Evolutionary conservation across 1,140 invertebrate genomes (phyloP), one percentile per base, ranked within the genome.

Genomic region (Nymphalis io): DNA sequence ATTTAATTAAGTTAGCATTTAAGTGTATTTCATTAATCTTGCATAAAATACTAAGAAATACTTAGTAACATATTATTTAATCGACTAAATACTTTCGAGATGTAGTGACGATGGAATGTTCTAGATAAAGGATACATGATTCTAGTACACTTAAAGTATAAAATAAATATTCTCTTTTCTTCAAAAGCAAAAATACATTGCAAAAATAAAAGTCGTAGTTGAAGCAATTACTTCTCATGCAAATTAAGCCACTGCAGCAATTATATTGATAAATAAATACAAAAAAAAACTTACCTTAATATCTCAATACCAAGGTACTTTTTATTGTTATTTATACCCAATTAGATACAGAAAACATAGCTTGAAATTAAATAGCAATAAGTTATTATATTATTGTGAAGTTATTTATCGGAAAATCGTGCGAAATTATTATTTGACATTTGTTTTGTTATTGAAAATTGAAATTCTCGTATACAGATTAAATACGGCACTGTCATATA

Each of bases 381-480:
- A 27, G 13, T 27, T 11, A 27, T 1, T 11, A 53, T 2, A 55
- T 27, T 27, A 55, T 23, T 15, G 15, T 55, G 2, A 15, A 23
- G 13, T 55, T 55, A 51, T 51, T 21, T 10, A 21, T 55, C 51
- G 23, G 23, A 55, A 55, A 27, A 27, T 55, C 20, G 11, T 63
- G 60, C 33, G 38, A 63, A 63, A 63, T 51, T 48, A 48, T 12
- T 2, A 48, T 46, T 63, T 63, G 60, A 63, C 60, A 53, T 63
- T 63, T 63, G 60, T 63, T 63, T 63, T 63, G 60, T 63, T 63
- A 63, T 63, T 63, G 46, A 63, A 63, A 48, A 60, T 60, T 61
- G 60, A 27, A 61, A 61, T 61, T 21, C 59, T 21, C 20, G 5
- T 21, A 51, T 27, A 55, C 4, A 55, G 23, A 55, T 23, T 55